Evolutionary conservation across 2,113 vertebrate genomes (phyloP), one percentile per base, ranked within the genome.

Genomic region (Sclerurus mexicanus): DNA sequence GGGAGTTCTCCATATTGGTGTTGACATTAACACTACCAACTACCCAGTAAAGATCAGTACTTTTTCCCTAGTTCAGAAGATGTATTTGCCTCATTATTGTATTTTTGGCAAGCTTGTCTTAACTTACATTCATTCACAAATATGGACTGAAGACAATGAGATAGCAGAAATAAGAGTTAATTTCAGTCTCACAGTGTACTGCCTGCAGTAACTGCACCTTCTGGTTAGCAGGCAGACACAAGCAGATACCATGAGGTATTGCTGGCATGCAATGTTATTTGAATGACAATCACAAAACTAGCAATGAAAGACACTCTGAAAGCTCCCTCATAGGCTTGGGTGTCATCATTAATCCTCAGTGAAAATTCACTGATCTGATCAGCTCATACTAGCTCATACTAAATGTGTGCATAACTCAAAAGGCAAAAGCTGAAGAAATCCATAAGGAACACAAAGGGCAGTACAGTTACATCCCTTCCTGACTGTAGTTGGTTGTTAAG

Each of bases 1-100:
- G 22, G 7, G 16, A 15, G 21, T 8, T 60, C 58, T 37, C 33
- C 7, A 0, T 35, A 35, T 56, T 0, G 0, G 8, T 27, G 27
- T 20, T 50, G 42, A 74, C 33, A 8, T 52, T 31, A 33, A 35
- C 18, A 10, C 56, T 44, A 64, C 20, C n/a, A 62, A 39, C 28
- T 50, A 53, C 28, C 31, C 21, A 55, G 44, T 27, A 62, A 66
- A 71, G 39, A 89, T 28, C 28, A 56, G 14, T 19, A 52, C 27
- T 10, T 37, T 37, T 74, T 80, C 66, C 18, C 9, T 35, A 66
- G 42, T 50, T 77, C 59, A 55, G 56, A 80, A 58, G n/a, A 63
- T 15, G 2, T 12, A 66, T 69, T 82, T 88, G n/a, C 50, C 72
- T 80, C 3, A 0, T 66, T 80, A 73, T 4, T 76, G 24, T 10